Evolutionary conservation across 2,113 vertebrate genomes (phyloP), one percentile per base, ranked within the genome.

Genomic region (Neotoma lepida): DNA sequence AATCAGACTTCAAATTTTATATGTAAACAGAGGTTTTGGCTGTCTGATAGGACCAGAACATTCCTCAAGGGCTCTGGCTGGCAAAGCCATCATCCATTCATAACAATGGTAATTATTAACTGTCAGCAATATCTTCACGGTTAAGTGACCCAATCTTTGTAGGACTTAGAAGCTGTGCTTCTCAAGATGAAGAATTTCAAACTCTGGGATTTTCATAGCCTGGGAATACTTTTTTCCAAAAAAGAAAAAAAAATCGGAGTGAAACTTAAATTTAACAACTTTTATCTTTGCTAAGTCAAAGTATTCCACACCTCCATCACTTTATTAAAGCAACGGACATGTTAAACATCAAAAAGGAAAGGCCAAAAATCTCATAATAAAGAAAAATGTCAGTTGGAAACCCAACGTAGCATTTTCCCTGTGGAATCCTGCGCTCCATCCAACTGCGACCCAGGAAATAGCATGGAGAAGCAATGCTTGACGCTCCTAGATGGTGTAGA

Each of bases 231-330:
- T 88, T 87, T 30, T 14, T 12, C 30, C 33, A 30, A 30, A 4
- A 86, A 80, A 63, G 26, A 70, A 28, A 28, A 9, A 86, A 80
- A 63, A 33, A 70, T 41, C 46, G 20, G n/a, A 66, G 14, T 76
- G 74, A 89, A 89, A 86, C 74, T 86, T 63, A 84, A 91, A n/a
- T 91, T 94, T 77, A 64, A 35, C 7, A 90, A 17, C 26, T 80
- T 94, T 85, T 80, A 70, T 64, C 84, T 94, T 95, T 95, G 51
- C 30, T 86, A 91, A 30, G 46, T 86, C 49, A 58, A 87, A 76
- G 63, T 30, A 93, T 61, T 90, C 46, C 91, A 61, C 7, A 91
- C 22, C 35, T 68, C 64, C 44, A 54, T 39, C 33, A 88, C 86
- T 73, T 73, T 18, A 74, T 73, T 54, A 88, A 71, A 91, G 81